Percentiles rank a stretch among this genome's conserved stretches.
Evolutionary conservation across 92 coral and sea anemone species (phyloP).

Genomic region (Paragorgia papillata): DNA sequence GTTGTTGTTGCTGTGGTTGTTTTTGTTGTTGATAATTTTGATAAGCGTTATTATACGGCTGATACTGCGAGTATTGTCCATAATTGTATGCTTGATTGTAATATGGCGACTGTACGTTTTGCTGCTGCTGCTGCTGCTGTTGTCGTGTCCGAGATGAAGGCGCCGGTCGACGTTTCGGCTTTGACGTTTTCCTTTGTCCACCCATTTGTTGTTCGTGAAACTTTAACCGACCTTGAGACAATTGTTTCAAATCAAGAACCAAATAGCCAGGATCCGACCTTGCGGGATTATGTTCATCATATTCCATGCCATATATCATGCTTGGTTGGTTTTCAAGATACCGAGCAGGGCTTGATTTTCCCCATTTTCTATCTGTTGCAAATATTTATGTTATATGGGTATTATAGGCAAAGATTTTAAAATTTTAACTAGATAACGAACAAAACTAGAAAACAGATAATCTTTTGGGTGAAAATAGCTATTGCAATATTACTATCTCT

Average conservation of each 20-base stretch:
- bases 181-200: neutral
- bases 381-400: too few species aligned
- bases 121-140: constrained; percentile 9
- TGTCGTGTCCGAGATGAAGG: neutral
- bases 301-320: constrained; percentile 41
- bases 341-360: constrained; percentile 29
- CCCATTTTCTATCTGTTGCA: constrained; percentile 40
- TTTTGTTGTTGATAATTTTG: constrained; percentile 7
- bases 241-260: constrained; percentile 29
- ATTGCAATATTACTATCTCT: too few species aligned
- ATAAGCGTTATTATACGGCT: constrained; percentile 1
- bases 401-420: neutral
- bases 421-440: too few species aligned
- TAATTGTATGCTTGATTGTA: neutral
- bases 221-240: constrained; percentile 35
- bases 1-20: constrained; percentile 2
- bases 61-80: constrained; percentile 14
- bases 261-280: constrained; percentile 46
- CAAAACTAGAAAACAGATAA: too few species aligned
- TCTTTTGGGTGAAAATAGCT: too few species aligned
- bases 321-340: constrained; percentile 41
- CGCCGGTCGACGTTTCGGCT: neutral
- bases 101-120: constrained; percentile 2
- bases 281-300: constrained; percentile 39
- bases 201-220: constrained; percentile 44